Conservation (phyloP, 2,888 invertebrate genomes). For the Harpalus rufipes region DNA sequence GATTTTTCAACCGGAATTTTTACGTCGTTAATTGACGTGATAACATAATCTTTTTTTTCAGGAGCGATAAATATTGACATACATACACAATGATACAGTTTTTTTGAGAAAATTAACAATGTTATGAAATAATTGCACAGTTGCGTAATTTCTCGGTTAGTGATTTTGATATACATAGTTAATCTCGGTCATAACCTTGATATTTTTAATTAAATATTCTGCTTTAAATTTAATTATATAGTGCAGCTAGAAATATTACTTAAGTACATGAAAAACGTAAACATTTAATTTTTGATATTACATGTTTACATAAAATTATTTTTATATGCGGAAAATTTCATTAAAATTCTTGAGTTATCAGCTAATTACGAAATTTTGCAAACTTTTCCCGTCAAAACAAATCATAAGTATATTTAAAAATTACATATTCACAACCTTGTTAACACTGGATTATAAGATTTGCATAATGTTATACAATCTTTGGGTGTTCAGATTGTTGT, state of each 20-base stretch:
- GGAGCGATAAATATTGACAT: not conserved
- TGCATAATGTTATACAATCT: not conserved
- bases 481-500: not conserved
- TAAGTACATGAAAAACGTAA: not conserved
- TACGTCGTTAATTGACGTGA: not conserved
- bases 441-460: not conserved
- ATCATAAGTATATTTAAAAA: not conserved
- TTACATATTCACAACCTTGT: not conserved
- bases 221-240: slow-evolving; percentile 19
- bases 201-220: slow-evolving; percentile 58
- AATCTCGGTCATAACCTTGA: slow-evolving; percentile 39
- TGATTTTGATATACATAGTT: slow-evolving; percentile 1
- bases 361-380: slow-evolving; percentile 16
- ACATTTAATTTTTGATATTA: slow-evolving; percentile 21
- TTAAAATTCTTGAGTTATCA: slow-evolving; percentile 33
- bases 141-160: slow-evolving; percentile 9
- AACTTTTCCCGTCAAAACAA: not conserved
- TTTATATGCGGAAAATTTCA: slow-evolving; percentile 30
- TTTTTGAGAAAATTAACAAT: not conserved
- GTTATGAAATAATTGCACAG: slow-evolving; percentile 9
- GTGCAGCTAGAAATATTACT: slow-evolving; percentile 10
- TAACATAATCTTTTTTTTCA: not conserved
- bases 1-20: not conserved
- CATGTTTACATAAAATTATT: slow-evolving; percentile 10
- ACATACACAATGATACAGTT: not conserved